phyloP scores from a whole-genome alignment of 2,113 vertebrate genomes.

The Aphelocoma coerulescens region DNA sequence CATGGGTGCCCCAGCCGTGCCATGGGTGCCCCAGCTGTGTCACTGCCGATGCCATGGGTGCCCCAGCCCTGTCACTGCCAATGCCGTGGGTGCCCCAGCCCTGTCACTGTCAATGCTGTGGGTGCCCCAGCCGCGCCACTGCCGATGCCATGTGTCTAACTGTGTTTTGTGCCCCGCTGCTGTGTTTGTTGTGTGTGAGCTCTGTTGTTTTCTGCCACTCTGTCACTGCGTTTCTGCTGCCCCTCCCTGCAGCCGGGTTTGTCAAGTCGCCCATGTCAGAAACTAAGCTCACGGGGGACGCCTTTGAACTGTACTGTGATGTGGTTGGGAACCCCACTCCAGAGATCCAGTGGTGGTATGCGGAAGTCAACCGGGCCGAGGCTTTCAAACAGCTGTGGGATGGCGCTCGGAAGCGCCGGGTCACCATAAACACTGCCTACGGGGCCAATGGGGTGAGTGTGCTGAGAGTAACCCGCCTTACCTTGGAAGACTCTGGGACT shows the following conservation, averaged over 20 bases:
- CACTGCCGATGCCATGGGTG: neutral
- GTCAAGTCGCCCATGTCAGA: slow-evolving; percentile 99
- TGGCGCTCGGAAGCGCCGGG: slow-evolving; percentile 91
- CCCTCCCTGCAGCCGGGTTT: slow-evolving; percentile 97
- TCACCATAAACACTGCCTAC: slow-evolving; percentile 94
- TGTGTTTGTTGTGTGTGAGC: slow-evolving; percentile 68
- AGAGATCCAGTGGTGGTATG: slow-evolving; percentile 99
- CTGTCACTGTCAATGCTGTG: rapidly evolving
- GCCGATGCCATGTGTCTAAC: neutral
- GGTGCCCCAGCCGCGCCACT: neutral
- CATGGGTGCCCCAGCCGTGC: neutral
- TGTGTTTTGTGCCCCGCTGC: slow-evolving; percentile 74
- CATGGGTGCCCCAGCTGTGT: neutral
- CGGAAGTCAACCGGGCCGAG: slow-evolving; percentile 95
- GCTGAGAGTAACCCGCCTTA: slow-evolving; percentile 92
- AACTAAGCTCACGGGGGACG: slow-evolving; percentile 98
- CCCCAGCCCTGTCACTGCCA: neutral
- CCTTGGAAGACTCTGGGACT: slow-evolving; percentile 96
- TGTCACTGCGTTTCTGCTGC: slow-evolving; percentile 80
- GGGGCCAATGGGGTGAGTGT: slow-evolving; percentile 95
- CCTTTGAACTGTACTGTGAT: slow-evolving; percentile 99
- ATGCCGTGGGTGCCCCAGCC: neutral
- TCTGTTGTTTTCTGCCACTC: slow-evolving; percentile 67
- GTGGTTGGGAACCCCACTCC: slow-evolving; percentile 96
- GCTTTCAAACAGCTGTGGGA: slow-evolving; percentile 99